These are phyloP conservation scores for Hormiphora californensis DNA, from an alignment of 37 sponge, comb jelly and placozoan species.

Conservation along the genomic window DNA sequence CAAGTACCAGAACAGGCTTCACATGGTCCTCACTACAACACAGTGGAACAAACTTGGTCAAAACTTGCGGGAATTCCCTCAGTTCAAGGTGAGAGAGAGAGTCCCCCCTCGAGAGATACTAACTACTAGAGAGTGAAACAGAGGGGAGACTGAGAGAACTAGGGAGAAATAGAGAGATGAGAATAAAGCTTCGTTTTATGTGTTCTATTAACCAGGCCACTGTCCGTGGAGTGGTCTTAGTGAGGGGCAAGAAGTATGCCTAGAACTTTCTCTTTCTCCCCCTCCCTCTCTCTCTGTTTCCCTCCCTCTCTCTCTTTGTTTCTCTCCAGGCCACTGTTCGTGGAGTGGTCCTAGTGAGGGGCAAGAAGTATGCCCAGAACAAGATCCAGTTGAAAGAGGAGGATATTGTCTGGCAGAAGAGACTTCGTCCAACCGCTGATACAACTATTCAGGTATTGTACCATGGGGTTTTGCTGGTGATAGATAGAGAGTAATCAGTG, in stretches of 20 bases:
- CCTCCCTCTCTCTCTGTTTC: neutral
- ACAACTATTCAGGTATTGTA: neutral
- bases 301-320: neutral
- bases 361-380: neutral
- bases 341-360: neutral
- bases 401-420: neutral
- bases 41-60: neutral
- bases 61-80: neutral
- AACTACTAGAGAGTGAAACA: too few species aligned
- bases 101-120: too few species aligned
- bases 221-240: neutral
- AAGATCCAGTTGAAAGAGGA: neutral
- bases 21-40: neutral
- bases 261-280: too few species aligned
- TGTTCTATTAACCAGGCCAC: too few species aligned
- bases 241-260: neutral
- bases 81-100: constrained; percentile 7
- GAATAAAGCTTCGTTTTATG: too few species aligned
- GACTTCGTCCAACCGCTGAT: neutral
- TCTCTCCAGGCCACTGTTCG: neutral
- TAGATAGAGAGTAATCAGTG: too few species aligned
- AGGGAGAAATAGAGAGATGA: too few species aligned
- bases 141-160: too few species aligned
- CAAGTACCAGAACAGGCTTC: neutral
- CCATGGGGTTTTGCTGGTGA: too few species aligned